A percentile compares a stretch with the other conserved stretches of the same genome.
Conservation (phyloP, 2,888 invertebrate species). For the Cepaea hortensis region DNA sequence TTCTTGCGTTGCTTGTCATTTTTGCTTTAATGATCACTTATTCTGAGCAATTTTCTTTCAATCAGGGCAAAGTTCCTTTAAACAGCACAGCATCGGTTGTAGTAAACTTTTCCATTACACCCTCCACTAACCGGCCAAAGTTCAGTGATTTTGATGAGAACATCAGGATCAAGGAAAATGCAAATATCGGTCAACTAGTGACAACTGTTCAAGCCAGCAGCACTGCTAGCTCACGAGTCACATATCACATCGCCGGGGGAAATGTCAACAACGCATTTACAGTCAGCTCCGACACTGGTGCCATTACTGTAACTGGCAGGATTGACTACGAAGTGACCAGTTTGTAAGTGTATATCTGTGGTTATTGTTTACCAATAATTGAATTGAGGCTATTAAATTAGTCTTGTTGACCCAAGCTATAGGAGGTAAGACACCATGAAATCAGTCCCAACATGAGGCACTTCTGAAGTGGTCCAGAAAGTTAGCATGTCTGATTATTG, state of each 20-base stretch:
- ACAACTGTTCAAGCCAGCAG: conserved; percentile 88
- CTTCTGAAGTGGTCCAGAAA: too few species aligned
- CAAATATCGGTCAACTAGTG: conserved; percentile 78
- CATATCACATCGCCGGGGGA: conserved; percentile 92
- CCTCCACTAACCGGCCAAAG: conserved; percentile 83
- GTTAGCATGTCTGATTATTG: too few species aligned
- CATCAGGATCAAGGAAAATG: conserved; percentile 78
- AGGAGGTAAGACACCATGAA: too few species aligned
- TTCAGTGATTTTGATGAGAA: conserved; percentile 80
- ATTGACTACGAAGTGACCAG: conserved; percentile 67
- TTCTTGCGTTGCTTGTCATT: too few species aligned
- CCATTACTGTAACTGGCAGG: conserved; percentile 57
- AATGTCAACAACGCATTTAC: conserved; percentile 84
- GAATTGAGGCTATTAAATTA: too few species aligned
- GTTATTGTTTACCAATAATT: not conserved
- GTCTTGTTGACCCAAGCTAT: too few species aligned
- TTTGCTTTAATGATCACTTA: not conserved
- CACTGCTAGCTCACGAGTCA: conserved; percentile 75
- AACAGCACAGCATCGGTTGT: conserved; percentile 86
- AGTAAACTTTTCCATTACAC: conserved; percentile 86
- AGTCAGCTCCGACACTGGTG: conserved; percentile 59
- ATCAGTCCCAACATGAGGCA: too few species aligned
- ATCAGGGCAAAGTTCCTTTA: conserved; percentile 81
- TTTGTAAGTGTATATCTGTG: not conserved
- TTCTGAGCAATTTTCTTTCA: conserved; percentile 29